Evolutionary conservation across 2,888 invertebrate species (phyloP).

Genomic region (Dryadula phaetusa): DNA sequence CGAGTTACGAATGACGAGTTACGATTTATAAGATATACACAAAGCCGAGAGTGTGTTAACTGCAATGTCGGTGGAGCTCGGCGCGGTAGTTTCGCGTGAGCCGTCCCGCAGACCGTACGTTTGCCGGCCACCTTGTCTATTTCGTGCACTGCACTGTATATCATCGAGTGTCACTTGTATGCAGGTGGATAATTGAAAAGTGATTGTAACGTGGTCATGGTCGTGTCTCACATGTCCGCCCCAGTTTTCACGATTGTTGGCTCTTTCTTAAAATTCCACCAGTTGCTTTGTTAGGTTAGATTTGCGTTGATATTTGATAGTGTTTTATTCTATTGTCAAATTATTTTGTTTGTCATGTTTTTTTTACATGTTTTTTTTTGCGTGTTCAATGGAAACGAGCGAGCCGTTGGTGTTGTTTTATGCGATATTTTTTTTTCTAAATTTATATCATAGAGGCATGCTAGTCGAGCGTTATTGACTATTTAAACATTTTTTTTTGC

Average conservation of each 20-base stretch:
- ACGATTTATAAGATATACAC: neutral
- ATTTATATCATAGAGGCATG: no score
- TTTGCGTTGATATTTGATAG: no score
- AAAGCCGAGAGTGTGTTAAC: slow-evolving; percentile 3
- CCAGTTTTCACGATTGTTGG: slow-evolving; percentile 77
- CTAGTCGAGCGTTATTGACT: no score
- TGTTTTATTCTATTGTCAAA: neutral
- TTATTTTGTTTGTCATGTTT: no score
- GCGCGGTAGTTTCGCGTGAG: slow-evolving; percentile 58
- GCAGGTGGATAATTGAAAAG: slow-evolving; percentile 84
- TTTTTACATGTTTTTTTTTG: no score
- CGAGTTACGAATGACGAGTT: slow-evolving; percentile 66
- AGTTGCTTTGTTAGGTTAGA: slow-evolving; percentile 68
- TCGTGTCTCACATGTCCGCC: slow-evolving; percentile 82
- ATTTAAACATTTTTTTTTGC: no score
- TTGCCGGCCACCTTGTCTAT: slow-evolving; percentile 55
- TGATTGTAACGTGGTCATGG: slow-evolving; percentile 83
- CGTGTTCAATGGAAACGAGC: no score
- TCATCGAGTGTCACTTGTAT: slow-evolving; percentile 70
- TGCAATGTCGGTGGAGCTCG: slow-evolving; percentile 55
- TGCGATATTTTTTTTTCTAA: no score
- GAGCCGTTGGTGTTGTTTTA: no score
- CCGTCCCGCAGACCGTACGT: slow-evolving; percentile 54
- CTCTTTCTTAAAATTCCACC: slow-evolving; percentile 64
- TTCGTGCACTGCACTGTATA: slow-evolving; percentile 44